Evolutionary conservation across 37 sponge, comb jelly and placozoan genomes (phyloP).

Genomic region (Aphrocallistes beatrix): DNA sequence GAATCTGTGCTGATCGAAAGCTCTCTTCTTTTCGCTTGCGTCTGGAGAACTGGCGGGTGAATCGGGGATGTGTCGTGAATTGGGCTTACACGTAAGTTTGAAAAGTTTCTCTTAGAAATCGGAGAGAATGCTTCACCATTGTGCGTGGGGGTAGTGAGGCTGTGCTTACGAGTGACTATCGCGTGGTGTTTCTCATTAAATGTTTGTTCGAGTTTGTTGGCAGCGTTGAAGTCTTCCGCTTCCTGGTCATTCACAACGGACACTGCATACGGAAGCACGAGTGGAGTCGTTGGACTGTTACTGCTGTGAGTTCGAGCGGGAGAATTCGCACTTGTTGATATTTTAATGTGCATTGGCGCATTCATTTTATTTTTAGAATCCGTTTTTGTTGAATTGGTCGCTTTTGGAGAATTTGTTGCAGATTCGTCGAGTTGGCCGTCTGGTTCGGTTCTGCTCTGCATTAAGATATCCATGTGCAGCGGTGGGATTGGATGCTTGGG

Average conservation of each 20-base stretch:
- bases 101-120: neutral
- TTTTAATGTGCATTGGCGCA: neutral
- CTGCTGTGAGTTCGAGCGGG: neutral
- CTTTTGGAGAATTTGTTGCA: neutral
- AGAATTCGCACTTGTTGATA: neutral
- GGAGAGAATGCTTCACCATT: neutral
- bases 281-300: neutral
- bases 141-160: neutral
- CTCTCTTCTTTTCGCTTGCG: neutral
- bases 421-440: neutral
- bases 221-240: neutral
- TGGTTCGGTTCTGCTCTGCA: neutral
- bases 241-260: neutral
- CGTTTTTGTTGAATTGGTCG: neutral
- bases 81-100: neutral
- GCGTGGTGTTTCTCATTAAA: neutral
- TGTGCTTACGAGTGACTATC: neutral
- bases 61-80: neutral
- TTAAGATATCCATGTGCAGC: neutral
- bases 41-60: neutral
- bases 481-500: neutral
- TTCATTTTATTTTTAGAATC: neutral
- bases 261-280: neutral
- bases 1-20: neutral
- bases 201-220: neutral